Percentiles rank a stretch among this genome's conserved stretches.
These are phyloP conservation scores for Embidobia sp. DNA, from an alignment of 2,888 invertebrate species.

Conservation along the genomic window DNA sequence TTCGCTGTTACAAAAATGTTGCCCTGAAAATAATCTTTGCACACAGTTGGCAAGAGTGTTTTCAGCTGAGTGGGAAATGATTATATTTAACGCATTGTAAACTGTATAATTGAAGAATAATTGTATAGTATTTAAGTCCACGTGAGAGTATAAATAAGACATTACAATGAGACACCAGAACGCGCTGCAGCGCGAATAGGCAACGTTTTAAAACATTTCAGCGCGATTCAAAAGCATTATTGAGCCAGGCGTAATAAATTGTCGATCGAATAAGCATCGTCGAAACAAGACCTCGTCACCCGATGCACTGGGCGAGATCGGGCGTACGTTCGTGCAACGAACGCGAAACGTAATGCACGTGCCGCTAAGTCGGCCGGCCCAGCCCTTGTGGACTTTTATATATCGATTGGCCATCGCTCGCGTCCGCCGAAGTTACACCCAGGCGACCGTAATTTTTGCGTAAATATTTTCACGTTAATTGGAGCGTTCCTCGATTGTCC, in stretches of 20 bases:
- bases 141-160: no score
- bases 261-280: constrained; percentile 52
- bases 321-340: constrained; percentile 12
- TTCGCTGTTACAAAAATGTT: no score
- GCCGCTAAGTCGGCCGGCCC: constrained; percentile 78
- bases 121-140: no score
- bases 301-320: constrained; percentile 46
- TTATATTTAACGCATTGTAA: no score
- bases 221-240: constrained; percentile 37
- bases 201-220: constrained; percentile 5
- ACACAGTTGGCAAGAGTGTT: no score
- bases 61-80: no score
- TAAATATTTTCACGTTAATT: constrained; percentile 78
- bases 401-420: constrained; percentile 79
- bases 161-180: neutral
- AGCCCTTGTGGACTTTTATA: constrained; percentile 80
- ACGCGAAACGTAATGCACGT: constrained; percentile 48
- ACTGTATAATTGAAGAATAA: no score
- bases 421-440: constrained; percentile 75
- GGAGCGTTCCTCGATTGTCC: constrained; percentile 67
- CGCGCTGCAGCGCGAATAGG: no score
- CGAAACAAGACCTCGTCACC: constrained; percentile 50
- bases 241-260: constrained; percentile 50
- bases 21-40: no score
- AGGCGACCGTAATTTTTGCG: constrained; percentile 75